Conservation (phyloP, 1,140 invertebrate species). For the Aleiodes sp. region DNA sequence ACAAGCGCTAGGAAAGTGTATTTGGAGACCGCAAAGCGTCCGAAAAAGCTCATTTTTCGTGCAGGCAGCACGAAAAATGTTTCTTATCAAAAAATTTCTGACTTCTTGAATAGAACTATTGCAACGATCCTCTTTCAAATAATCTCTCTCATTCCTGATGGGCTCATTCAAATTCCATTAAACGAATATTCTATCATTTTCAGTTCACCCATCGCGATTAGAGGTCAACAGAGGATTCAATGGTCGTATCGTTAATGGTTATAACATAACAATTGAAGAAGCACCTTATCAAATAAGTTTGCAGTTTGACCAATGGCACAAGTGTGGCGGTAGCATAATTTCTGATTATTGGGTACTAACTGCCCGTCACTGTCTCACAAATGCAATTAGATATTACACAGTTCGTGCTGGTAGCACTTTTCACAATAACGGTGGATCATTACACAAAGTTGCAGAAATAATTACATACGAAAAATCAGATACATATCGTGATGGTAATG, state of each 20-base stretch:
- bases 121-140: too few species aligned
- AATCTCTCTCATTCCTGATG: too few species aligned
- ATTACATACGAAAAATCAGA: conserved; percentile 63
- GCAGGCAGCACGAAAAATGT: too few species aligned
- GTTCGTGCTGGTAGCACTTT: conserved; percentile 58
- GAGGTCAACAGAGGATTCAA: neutral
- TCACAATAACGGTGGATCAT: conserved; percentile 47
- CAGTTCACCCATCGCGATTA: neutral
- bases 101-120: too few species aligned
- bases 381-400: conserved; percentile 45
- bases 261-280: conserved; percentile 66
- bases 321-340: conserved; percentile 72
- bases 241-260: conserved; percentile 71
- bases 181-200: neutral
- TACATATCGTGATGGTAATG: conserved; percentile 41
- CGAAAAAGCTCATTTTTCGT: too few species aligned
- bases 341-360: conserved; percentile 67
- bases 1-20: too few species aligned
- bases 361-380: conserved; percentile 71
- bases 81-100: too few species aligned
- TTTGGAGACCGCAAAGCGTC: too few species aligned
- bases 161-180: too few species aligned
- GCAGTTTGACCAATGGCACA: conserved; percentile 62
- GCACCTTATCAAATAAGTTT: conserved; percentile 71
- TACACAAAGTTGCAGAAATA: conserved; percentile 55